phyloP scores from a whole-genome alignment of 2,113 vertebrate genomes.

The Penelope pileata region DNA sequence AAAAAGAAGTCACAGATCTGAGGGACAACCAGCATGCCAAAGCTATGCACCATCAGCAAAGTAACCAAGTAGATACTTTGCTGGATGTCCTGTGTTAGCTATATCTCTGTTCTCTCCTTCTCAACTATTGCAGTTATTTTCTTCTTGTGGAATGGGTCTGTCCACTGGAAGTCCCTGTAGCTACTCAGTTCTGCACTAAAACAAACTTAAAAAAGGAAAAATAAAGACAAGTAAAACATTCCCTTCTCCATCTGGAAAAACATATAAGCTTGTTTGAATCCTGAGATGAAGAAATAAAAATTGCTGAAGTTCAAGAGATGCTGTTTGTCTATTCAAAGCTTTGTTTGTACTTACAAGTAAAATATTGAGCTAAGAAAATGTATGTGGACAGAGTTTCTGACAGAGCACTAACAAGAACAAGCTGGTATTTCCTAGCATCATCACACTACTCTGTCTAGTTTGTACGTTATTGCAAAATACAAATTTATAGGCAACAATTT shows the following conservation, averaged over 20 bases:
- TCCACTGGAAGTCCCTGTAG: not conserved
- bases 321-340: not conserved
- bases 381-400: not conserved
- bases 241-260: not conserved
- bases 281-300: not conserved
- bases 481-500: not conserved
- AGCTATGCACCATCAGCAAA: not conserved
- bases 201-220: not conserved
- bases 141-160: not conserved
- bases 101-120: not conserved
- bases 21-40: not conserved
- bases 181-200: not conserved
- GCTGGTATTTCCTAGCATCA: not conserved
- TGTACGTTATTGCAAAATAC: not conserved
- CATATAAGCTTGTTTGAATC: not conserved
- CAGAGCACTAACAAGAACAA: not conserved
- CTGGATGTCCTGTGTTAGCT: not conserved
- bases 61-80: not conserved
- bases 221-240: not conserved
- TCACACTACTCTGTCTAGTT: not conserved
- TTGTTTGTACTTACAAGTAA: not conserved
- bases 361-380: not conserved
- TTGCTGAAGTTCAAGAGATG: not conserved
- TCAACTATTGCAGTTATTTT: not conserved
- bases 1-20: not conserved